Conservation (phyloP, 2,113 vertebrate genomes). For the Anolis sagrei region DNA sequence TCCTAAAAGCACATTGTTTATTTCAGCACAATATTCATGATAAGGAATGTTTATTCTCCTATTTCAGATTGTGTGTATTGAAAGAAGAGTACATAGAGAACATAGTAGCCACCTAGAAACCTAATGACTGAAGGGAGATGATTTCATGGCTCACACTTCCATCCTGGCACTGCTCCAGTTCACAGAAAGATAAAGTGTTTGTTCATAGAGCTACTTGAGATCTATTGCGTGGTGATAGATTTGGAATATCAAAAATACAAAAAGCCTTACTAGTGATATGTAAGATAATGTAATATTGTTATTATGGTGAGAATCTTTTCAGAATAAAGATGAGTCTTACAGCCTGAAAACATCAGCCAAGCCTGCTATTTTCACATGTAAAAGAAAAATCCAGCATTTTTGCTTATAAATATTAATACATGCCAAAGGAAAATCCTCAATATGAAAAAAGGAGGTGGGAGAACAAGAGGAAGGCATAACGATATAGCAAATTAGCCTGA, state of each 20-base stretch:
- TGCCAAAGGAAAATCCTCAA: conserved; percentile 39
- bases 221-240: not conserved
- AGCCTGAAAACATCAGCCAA: conserved; percentile 2
- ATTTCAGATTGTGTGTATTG: not conserved
- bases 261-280: conserved; percentile 17
- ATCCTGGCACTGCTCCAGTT: not conserved
- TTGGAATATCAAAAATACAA: conserved; percentile 7
- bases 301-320: conserved; percentile 17
- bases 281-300: conserved; percentile 36
- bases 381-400: conserved; percentile 5
- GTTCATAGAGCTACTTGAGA: not conserved
- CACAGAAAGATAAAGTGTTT: not conserved
- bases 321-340: not conserved
- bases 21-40: not conserved
- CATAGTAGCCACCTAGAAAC: not conserved
- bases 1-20: not conserved
- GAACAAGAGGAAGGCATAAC: conserved; percentile 26
- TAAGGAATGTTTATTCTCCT: not conserved
- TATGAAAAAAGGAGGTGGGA: conserved; percentile 10
- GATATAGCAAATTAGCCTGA: conserved; percentile 38
- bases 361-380: conserved; percentile 10
- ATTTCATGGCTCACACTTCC: not conserved
- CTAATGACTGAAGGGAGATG: not conserved
- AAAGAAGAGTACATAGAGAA: not conserved
- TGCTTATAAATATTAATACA: conserved; percentile 43